phyloP scores from a whole-genome alignment of 2,888 invertebrate genomes.

The Amblyjoppa proteus region DNA sequence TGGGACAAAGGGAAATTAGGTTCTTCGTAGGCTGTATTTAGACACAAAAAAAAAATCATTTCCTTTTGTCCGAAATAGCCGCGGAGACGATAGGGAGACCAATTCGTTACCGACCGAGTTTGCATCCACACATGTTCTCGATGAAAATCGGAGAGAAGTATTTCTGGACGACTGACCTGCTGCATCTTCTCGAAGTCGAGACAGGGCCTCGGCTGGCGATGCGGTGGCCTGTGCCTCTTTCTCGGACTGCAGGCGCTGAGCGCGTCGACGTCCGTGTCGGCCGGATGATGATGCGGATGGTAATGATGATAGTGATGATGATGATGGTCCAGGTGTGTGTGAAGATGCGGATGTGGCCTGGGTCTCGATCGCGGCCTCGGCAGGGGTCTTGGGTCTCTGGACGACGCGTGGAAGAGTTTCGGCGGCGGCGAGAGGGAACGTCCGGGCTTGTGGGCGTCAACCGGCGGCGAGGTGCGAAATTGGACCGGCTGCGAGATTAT shows the following conservation, averaged over 20 bases:
- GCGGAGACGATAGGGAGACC: too few species aligned
- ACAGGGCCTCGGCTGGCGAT: slow-evolving; percentile 91
- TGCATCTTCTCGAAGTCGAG: slow-evolving; percentile 99
- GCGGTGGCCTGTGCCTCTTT: slow-evolving; percentile 85
- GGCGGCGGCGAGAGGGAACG: slow-evolving; percentile 86
- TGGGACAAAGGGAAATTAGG: too few species aligned
- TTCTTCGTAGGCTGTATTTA: too few species aligned
- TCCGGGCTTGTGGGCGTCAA: slow-evolving; percentile 94
- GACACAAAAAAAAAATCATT: too few species aligned
- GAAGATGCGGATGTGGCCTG: slow-evolving; percentile 85
- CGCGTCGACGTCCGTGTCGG: slow-evolving; percentile 82
- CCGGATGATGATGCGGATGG: slow-evolving; percentile 74
- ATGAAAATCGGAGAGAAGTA: background rate
- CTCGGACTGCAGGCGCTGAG: slow-evolving; percentile 88
- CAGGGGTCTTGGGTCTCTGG: slow-evolving; percentile 73
- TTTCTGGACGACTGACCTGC: slow-evolving; percentile 88
- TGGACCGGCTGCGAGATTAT: slow-evolving; percentile 92
- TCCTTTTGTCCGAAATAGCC: too few species aligned
- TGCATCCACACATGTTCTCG: too few species aligned
- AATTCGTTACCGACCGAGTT: too few species aligned
- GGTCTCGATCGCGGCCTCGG: slow-evolving; percentile 83
- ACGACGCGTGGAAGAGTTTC: slow-evolving; percentile 84
- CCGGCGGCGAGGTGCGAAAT: slow-evolving; percentile 96
- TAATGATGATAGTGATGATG: slow-evolving; percentile 82
- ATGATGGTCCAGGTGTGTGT: slow-evolving; percentile 84